These are phyloP conservation scores for Caenorhabditis sp. DNA, from an alignment of 2,888 invertebrate genomes.

Conservation along the genomic window DNA sequence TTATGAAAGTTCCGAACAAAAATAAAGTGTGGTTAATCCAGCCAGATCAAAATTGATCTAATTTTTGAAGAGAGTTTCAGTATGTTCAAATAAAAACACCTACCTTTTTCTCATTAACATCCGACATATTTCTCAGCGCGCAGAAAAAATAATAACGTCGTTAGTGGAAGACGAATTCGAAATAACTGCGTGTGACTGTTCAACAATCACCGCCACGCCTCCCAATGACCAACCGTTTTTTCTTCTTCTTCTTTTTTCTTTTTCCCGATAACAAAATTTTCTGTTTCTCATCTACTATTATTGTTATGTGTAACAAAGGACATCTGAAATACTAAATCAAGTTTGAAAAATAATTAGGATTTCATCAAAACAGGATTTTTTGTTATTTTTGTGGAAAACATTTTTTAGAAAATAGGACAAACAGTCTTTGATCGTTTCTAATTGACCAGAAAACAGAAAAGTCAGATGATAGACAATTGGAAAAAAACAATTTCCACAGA, in stretches of 20 bases:
- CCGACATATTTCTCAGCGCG: neutral
- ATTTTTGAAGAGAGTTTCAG: no score
- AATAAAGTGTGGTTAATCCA: no score
- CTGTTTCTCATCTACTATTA: neutral
- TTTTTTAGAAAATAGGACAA: neutral
- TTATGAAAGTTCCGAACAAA: no score
- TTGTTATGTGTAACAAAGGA: neutral
- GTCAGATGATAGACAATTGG: neutral
- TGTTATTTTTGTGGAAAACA: neutral
- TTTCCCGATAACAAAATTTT: neutral
- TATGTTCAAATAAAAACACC: no score
- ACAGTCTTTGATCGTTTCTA: neutral
- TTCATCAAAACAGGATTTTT: neutral
- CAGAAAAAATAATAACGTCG: neutral
- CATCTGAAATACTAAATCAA: neutral
- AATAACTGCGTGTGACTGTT: neutral
- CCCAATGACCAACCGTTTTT: constrained; percentile 4
- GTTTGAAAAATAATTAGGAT: neutral
- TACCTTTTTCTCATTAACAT: neutral
- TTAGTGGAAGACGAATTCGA: neutral
- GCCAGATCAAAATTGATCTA: no score
- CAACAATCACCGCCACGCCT: neutral
- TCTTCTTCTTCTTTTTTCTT: neutral
- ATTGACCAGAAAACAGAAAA: neutral
- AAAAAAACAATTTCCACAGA: neutral